These are phyloP conservation scores for Talpa occidentalis DNA, from an alignment of 2,113 vertebrate species.

Conservation along the genomic window DNA sequence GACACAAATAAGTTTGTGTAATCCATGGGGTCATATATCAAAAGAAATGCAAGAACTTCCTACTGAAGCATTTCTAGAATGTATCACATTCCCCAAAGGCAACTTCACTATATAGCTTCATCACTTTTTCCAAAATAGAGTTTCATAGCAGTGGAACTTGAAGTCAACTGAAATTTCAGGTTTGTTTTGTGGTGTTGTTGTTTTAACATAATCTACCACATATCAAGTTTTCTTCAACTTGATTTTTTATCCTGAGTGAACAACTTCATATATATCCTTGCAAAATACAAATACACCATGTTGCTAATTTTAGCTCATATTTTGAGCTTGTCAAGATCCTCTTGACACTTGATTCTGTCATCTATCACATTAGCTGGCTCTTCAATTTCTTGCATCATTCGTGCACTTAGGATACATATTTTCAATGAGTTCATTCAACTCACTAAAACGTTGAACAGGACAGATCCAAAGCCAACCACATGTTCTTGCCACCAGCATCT, in stretches of 20 bases:
- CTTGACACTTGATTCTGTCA: slow-evolving; percentile 35
- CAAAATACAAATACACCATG: not conserved
- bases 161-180: slow-evolving; percentile 35
- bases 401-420: slow-evolving; percentile 15
- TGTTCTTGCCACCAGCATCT: not conserved
- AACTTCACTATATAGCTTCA: slow-evolving; percentile 34
- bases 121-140: slow-evolving; percentile 62
- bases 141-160: not conserved
- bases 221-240: not conserved
- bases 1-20: slow-evolving; percentile 31
- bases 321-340: slow-evolving; percentile 22
- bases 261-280: not conserved
- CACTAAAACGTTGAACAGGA: slow-evolving; percentile 7
- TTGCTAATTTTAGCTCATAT: slow-evolving; percentile 43
- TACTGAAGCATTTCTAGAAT: slow-evolving; percentile 46
- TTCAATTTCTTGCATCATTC: slow-evolving; percentile 7
- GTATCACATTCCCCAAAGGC: slow-evolving; percentile 37
- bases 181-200: slow-evolving; percentile 31
- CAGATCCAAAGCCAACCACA: slow-evolving; percentile 16
- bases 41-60: slow-evolving; percentile 26
- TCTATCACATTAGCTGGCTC: slow-evolving; percentile 9
- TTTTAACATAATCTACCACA: slow-evolving; percentile 10
- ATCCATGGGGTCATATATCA: not conserved
- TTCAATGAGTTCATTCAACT: slow-evolving; percentile 11
- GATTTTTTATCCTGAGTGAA: slow-evolving; percentile 40